These are phyloP conservation scores for Cossypha polioptera DNA, from an alignment of 2,797 vertebrate genomes.

Conservation along the genomic window DNA sequence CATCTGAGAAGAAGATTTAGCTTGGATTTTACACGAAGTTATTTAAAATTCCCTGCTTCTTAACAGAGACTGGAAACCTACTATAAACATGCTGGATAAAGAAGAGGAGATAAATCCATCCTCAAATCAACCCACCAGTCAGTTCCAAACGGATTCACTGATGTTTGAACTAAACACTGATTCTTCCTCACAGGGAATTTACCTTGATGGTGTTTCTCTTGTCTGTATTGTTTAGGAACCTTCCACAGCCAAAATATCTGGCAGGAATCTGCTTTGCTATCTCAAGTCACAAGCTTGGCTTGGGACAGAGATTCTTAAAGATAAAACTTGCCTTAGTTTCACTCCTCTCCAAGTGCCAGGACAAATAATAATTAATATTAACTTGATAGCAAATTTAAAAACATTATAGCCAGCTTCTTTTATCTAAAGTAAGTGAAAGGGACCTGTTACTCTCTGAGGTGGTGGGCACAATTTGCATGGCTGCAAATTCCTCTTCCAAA, in stretches of 20 bases:
- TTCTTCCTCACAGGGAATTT: background rate
- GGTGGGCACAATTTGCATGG: rapidly evolving
- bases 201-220: background rate
- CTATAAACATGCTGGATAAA: background rate
- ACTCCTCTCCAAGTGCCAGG: background rate
- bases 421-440: background rate
- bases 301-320: background rate
- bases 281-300: background rate
- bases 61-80: background rate
- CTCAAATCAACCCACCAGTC: background rate
- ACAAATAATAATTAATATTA: background rate
- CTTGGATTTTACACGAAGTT: background rate
- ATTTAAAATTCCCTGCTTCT: background rate
- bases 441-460: background rate
- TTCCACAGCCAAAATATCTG: background rate
- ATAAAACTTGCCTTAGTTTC: background rate
- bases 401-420: background rate
- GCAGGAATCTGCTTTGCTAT: background rate
- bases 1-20: background rate
- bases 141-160: background rate
- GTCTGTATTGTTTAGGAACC: background rate
- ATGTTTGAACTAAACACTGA: background rate
- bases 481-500: background rate
- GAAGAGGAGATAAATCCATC: background rate
- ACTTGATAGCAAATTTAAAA: background rate